Evolutionary conservation across 2,888 invertebrate species (phyloP), one percentile per base, ranked within the genome.

Genomic region (Auanema sp.): DNA sequence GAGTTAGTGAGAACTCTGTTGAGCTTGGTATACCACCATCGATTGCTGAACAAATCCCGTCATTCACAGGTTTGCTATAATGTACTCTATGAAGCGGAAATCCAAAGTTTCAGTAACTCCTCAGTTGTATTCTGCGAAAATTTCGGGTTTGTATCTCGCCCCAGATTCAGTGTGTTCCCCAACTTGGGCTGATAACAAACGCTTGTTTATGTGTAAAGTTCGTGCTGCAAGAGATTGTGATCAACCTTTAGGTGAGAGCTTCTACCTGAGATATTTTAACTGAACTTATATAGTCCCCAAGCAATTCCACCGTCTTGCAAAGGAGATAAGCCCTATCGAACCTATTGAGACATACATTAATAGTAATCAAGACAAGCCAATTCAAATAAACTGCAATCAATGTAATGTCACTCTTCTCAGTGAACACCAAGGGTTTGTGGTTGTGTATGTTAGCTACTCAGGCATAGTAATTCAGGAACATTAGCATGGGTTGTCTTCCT

Each of bases 151-250:
- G 16, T 62, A 76, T 1, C 70, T 85, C 6, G 68, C 80, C 21
- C 79, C 84, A 16, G 79, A 79, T 24, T 78, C 79, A 3, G 69
- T 83, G 11, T 80, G 79, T 6, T 78, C 80, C 12, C 70, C 80
- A 33, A 81, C 84, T 2, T 80, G 73, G 72, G 69, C 78, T 40
- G 79, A 80, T 50, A 51, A 66, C 14, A 59, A 72, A 0, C 74
- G 76, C 1, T 61, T 78, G 14, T 76, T 80, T 65, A 75, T 78
- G 72, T 79, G 79, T 66, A 79, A 78, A 67, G 67, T 79, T 16
- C 62, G 64, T 16, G 71, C 69, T 10, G 64, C 67, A n/a, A 2
- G 44, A 18, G n/a, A 50, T 25, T 62, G 44, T 51, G 58, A 21
- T 18, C 54, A 49, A 4, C 54, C 44, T 24, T 33, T 55, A 24